Conservation (phyloP, 2,888 invertebrate genomes). For the Drosophila nigritarsus region DNA sequence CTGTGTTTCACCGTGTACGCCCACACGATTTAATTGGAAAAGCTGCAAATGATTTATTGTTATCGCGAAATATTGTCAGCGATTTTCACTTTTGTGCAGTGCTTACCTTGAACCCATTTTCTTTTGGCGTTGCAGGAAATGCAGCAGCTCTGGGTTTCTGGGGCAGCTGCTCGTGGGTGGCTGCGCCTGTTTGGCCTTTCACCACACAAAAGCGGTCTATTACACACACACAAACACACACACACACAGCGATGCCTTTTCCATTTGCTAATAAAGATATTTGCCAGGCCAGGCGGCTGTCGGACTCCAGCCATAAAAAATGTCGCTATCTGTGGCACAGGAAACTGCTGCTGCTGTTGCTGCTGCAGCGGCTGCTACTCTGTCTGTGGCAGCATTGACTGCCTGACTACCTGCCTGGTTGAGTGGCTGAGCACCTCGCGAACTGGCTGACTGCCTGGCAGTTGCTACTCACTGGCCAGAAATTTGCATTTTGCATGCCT, state of each 20-base stretch:
- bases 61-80: slow-evolving; percentile 27
- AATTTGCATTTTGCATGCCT: slow-evolving; percentile 61
- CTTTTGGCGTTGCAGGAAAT: background rate
- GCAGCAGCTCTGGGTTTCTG: slow-evolving; percentile 66
- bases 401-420: slow-evolving; percentile 32
- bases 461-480: slow-evolving; percentile 48
- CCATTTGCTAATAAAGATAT: slow-evolving; percentile 73
- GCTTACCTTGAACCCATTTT: slow-evolving; percentile 67
- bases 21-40: slow-evolving; percentile 38
- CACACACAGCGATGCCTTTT: slow-evolving; percentile 32
- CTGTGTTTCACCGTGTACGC: slow-evolving; percentile 19
- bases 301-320: slow-evolving; percentile 64
- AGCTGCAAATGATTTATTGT: slow-evolving; percentile 30
- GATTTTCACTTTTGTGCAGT: slow-evolving; percentile 58
- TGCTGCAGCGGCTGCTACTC: slow-evolving; percentile 22
- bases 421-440: slow-evolving; percentile 22
- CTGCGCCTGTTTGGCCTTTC: slow-evolving; percentile 61
- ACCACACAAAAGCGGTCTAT: slow-evolving; percentile 50
- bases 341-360: slow-evolving; percentile 51
- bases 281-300: slow-evolving; percentile 49
- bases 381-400: slow-evolving; percentile 1
- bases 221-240: slow-evolving; percentile 51
- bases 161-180: slow-evolving; percentile 73
- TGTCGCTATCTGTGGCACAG: slow-evolving; percentile 75
- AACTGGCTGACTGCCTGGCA: slow-evolving; percentile 40